phyloP scores from a whole-genome alignment of 1,140 invertebrate genomes.

The Batillaria attramentaria region DNA sequence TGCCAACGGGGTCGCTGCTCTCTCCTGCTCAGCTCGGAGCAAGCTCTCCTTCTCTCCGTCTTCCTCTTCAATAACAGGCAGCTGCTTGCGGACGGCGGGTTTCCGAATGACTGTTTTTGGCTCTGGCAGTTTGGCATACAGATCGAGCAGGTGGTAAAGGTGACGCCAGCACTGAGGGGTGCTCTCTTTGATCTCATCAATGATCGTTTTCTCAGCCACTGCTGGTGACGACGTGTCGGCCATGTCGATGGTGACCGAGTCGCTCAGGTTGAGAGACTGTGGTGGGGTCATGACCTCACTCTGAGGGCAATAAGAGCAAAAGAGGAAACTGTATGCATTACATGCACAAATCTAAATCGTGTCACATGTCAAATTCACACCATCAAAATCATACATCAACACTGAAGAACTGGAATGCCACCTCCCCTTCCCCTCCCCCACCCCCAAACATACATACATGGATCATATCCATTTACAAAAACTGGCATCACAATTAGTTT shows the following conservation, averaged over 20 bases:
- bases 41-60: slow-evolving; percentile 46
- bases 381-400: too few relatives aligned
- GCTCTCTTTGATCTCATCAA: slow-evolving; percentile 71
- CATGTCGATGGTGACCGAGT: slow-evolving; percentile 70
- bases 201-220: slow-evolving; percentile 69
- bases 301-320: too few relatives aligned
- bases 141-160: slow-evolving; percentile 90
- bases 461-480: too few relatives aligned
- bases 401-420: too few relatives aligned
- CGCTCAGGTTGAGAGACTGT: slow-evolving; percentile 65
- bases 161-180: slow-evolving; percentile 94
- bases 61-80: slow-evolving; percentile 50
- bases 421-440: too few relatives aligned
- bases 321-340: too few relatives aligned
- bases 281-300: slow-evolving; percentile 60
- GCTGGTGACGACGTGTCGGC: slow-evolving; percentile 69
- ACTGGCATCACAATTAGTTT: too few relatives aligned
- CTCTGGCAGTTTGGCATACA: slow-evolving; percentile 95
- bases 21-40: not conserved
- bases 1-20: not conserved
- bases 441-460: too few relatives aligned
- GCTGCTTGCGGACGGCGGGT: slow-evolving; percentile 64
- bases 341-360: too few relatives aligned
- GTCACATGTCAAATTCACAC: too few relatives aligned
- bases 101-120: slow-evolving; percentile 86